Evolutionary conservation across 2,113 vertebrate genomes (phyloP).

Genomic region (Esox niger): DNA sequence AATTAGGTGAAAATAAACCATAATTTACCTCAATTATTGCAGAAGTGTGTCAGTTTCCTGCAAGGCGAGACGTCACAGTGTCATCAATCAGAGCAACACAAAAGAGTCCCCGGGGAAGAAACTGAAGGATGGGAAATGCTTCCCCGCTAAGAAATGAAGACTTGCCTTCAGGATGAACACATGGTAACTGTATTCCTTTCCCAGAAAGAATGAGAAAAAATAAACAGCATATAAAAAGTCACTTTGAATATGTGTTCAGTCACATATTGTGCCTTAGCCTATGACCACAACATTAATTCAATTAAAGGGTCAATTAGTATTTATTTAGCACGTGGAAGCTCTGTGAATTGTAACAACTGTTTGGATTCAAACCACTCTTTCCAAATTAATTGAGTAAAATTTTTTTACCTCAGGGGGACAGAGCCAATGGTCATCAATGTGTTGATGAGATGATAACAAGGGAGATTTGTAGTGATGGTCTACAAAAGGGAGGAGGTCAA

Average conservation of each 20-base stretch:
- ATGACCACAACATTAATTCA: too few relatives aligned
- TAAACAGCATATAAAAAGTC: background rate
- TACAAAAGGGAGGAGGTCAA: too few relatives aligned
- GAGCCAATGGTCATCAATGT: too few relatives aligned
- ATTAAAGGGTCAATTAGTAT: too few relatives aligned
- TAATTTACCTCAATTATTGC: slow-evolving; percentile 68
- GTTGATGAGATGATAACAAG: too few relatives aligned
- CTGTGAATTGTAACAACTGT: too few relatives aligned
- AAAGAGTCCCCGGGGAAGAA: slow-evolving; percentile 45
- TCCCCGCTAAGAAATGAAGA: slow-evolving; percentile 40
- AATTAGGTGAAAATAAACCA: slow-evolving; percentile 44
- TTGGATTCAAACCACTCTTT: too few relatives aligned
- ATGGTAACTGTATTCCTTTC: slow-evolving; percentile 28
- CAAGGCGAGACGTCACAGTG: slow-evolving; percentile 39
- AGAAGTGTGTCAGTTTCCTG: slow-evolving; percentile 57
- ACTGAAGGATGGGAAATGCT: slow-evolving; percentile 43
- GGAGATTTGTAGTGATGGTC: too few relatives aligned
- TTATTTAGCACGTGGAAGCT: too few relatives aligned
- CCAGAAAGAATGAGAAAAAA: background rate
- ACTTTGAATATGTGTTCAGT: slow-evolving; percentile 39
- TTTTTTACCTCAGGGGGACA: too few relatives aligned
- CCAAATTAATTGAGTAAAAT: too few relatives aligned
- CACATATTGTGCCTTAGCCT: slow-evolving; percentile 52
- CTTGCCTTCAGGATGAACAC: slow-evolving; percentile 37
- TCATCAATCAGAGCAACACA: slow-evolving; percentile 62